Evolutionary conservation across 2,888 invertebrate genomes (phyloP).

Genomic region (Luffia ferchaultella): DNA sequence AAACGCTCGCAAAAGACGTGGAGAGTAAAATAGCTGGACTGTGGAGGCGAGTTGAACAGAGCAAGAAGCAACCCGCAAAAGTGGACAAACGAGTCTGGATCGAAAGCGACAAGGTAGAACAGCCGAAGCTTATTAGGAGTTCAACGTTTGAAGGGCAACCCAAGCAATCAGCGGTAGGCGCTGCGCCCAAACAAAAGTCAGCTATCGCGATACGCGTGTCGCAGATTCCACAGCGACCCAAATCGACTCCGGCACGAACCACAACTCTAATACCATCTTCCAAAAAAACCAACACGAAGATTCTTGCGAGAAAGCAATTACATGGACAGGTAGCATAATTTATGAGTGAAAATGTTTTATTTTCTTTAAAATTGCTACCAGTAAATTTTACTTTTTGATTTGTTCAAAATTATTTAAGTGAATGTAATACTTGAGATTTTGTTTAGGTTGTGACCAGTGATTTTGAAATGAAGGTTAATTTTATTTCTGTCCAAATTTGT

Average conservation of each 20-base stretch:
- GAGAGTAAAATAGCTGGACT: slow-evolving; percentile 82
- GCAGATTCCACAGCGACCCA: slow-evolving; percentile 48
- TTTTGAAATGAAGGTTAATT: too few relatives aligned
- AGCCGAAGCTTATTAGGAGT: slow-evolving; percentile 63
- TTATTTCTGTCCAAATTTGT: too few relatives aligned
- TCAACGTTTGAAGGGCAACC: slow-evolving; percentile 72
- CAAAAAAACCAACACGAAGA: slow-evolving; percentile 19
- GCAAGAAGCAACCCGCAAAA: slow-evolving; percentile 65
- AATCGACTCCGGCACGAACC: slow-evolving; percentile 21
- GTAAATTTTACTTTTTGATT: too few relatives aligned
- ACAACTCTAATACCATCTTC: slow-evolving; percentile 15
- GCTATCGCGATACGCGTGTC: slow-evolving; percentile 52
- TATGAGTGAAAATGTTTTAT: background rate
- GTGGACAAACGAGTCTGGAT: slow-evolving; percentile 71
- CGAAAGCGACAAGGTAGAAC: slow-evolving; percentile 38
- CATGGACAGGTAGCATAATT: slow-evolving; percentile 24
- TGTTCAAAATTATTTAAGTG: too few relatives aligned
- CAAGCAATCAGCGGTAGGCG: slow-evolving; percentile 32
- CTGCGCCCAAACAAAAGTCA: slow-evolving; percentile 54
- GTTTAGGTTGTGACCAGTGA: background rate
- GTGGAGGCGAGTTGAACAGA: slow-evolving; percentile 81
- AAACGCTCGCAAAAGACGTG: slow-evolving; percentile 66
- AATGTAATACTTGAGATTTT: too few relatives aligned
- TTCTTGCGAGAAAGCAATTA: slow-evolving; percentile 36
- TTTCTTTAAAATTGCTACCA: too few relatives aligned